phyloP scores from a whole-genome alignment of 1,140 invertebrate species.

The Sarcophaga peregrina region DNA sequence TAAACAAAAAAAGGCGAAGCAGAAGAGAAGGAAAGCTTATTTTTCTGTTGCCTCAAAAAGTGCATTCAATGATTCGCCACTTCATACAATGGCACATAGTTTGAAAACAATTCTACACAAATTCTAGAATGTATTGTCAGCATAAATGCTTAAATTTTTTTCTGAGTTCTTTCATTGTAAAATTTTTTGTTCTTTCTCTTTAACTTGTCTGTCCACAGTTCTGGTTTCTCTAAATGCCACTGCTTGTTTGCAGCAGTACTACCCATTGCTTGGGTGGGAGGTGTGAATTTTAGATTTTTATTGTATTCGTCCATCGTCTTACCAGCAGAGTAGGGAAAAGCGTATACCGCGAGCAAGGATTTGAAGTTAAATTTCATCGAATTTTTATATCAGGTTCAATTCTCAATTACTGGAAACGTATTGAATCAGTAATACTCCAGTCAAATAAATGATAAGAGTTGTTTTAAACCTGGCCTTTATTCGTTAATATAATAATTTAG shows the following conservation, averaged over 20 bases:
- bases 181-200: not conserved
- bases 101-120: too few species aligned
- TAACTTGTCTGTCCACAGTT: not conserved
- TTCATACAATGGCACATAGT: not conserved
- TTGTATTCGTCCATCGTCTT: too few species aligned
- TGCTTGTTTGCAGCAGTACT: not conserved
- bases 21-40: not conserved
- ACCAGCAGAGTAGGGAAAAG: too few species aligned
- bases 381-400: too few species aligned
- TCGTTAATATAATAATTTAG: too few species aligned
- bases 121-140: not conserved
- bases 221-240: not conserved
- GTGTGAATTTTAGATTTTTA: slow-evolving; percentile 26
- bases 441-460: too few species aligned
- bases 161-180: not conserved
- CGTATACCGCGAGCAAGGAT: too few species aligned
- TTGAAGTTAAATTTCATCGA: too few species aligned
- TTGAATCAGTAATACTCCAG: too few species aligned
- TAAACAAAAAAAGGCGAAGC: not conserved
- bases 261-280: slow-evolving; percentile 13
- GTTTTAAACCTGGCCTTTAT: too few species aligned
- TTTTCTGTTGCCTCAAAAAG: not conserved
- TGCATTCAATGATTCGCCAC: slow-evolving; percentile 29
- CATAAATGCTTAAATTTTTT: slow-evolving; percentile 26
- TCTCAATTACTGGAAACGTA: too few species aligned